A percentile compares a stretch with the other conserved stretches of the same genome.
Conservation (phyloP, 2,797 vertebrate genomes). For the Parauchenoglanis ngamensis region DNA sequence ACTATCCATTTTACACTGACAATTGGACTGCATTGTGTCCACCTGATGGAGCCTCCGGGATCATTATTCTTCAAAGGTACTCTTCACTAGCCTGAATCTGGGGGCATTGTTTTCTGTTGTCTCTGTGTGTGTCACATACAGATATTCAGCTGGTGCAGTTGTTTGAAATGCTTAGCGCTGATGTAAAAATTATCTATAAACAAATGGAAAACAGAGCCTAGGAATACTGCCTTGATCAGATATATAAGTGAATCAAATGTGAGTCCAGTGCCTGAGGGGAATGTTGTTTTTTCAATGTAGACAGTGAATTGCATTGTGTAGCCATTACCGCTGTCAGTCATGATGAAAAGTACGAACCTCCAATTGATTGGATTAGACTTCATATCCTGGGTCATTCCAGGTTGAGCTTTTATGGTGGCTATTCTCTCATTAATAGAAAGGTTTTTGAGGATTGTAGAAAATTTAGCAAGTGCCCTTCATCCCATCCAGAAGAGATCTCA, state of each 20-base stretch:
- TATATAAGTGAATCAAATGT: neutral
- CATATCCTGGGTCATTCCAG: neutral
- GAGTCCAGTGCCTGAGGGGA: neutral
- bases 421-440: neutral
- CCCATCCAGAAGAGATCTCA: neutral
- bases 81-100: neutral
- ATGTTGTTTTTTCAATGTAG: neutral
- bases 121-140: neutral
- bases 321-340: slow-evolving; percentile 7
- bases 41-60: slow-evolving; percentile 1
- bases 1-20: neutral
- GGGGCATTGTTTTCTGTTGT: neutral
- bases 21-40: neutral
- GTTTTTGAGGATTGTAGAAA: slow-evolving; percentile 1
- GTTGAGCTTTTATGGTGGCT: neutral
- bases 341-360: neutral
- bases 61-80: neutral
- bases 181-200: neutral
- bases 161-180: neutral
- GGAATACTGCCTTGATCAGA: neutral
- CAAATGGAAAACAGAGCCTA: neutral
- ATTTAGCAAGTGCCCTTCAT: slow-evolving; percentile 14
- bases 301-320: neutral
- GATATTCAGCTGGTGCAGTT: neutral
- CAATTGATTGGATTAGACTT: slow-evolving; percentile 1